Evolutionary conservation across 1,140 invertebrate species (phyloP), one percentile per base, ranked within the genome.

Genomic region (Drosophila tsacasi): DNA sequence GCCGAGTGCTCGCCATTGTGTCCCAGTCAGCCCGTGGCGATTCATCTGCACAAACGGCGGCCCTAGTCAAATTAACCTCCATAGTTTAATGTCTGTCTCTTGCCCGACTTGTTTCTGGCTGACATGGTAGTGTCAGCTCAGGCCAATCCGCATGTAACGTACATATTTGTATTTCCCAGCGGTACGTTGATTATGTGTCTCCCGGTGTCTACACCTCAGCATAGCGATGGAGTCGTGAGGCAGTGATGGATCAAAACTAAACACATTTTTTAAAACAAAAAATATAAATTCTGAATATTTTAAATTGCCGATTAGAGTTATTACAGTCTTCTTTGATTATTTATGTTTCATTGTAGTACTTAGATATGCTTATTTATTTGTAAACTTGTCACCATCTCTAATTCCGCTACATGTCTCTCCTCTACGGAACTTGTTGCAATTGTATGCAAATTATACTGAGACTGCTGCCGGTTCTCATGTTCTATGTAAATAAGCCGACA

Each of bases 401-500:
- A 58, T 15, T 5, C 10, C 13, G 23, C 19, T 32, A 30, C 39
- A 13, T 19, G 27, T 3, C 30, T 9, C 12, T 21, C 21, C 27
- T 12, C 42, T 17, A 7, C 46, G 7, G 5, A 69, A 58, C 79
- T 79, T 62, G 73, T 64, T 79, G 85, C 87, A 89, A 80, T 81
- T 82, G 80, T 91, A 91, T 91, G 87, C 86, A 91, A 91, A 91
- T 91, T 91, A 81, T 78, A 72, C 59, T 59, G 49, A 65, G 54
- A 72, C 69, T 89, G 60, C 72, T 72, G 55, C 47, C 62, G 81
- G 78, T 71, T 87, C 77, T 77, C 83, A 76, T 91, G 86, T 91
- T 87, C 80, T 87, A 91, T 91, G 86, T 83, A 91, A 91, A 91
- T 91, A 86, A 83, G 83, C 64, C 68, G 69, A 74, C 80, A 67